Conservation (phyloP, 2,797 vertebrate genomes). For the Protonibea diacanthus region DNA sequence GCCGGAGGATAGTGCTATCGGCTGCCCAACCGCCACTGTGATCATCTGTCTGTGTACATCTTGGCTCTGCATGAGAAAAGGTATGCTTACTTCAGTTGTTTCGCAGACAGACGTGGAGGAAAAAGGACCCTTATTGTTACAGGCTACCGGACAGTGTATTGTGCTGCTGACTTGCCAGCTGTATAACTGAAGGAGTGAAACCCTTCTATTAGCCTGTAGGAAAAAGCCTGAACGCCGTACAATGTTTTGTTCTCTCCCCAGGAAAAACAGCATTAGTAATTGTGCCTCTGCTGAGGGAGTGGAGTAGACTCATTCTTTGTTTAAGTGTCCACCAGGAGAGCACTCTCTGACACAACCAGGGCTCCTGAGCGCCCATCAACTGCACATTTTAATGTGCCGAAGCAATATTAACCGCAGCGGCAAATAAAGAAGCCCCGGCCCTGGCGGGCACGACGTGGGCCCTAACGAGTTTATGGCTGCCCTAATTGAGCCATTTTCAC, state of each 20-base stretch:
- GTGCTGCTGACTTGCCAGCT: conserved; percentile 73
- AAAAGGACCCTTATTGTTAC: conserved; percentile 75
- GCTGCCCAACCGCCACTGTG: conserved; percentile 76
- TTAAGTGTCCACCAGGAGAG: conserved; percentile 85
- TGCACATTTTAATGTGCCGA: conserved; percentile 80
- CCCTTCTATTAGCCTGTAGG: conserved; percentile 77
- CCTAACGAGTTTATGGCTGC: conserved; percentile 82
- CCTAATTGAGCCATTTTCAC: conserved; percentile 87
- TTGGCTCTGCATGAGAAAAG: conserved; percentile 64
- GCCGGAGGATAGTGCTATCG: conserved; percentile 72
- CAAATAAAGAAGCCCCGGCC: conserved; percentile 72
- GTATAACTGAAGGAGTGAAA: conserved; percentile 70
- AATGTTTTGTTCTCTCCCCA: conserved; percentile 77
- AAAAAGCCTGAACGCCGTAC: conserved; percentile 59
- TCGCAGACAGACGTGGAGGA: conserved; percentile 63
- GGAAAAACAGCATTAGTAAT: conserved; percentile 83
- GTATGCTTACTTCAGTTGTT: conserved; percentile 71
- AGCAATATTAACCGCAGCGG: conserved; percentile 81
- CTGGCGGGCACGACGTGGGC: conserved; percentile 68
- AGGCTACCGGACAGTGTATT: conserved; percentile 69
- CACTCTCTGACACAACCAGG: conserved; percentile 78
- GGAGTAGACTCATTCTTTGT: conserved; percentile 80
- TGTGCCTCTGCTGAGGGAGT: conserved; percentile 80
- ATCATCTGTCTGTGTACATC: conserved; percentile 78
- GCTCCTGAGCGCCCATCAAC: conserved; percentile 82